A percentile compares a stretch with the other conserved stretches of the same genome.
Conservation (phyloP, 2,113 vertebrate genomes). For the Poecile atricapillus region DNA sequence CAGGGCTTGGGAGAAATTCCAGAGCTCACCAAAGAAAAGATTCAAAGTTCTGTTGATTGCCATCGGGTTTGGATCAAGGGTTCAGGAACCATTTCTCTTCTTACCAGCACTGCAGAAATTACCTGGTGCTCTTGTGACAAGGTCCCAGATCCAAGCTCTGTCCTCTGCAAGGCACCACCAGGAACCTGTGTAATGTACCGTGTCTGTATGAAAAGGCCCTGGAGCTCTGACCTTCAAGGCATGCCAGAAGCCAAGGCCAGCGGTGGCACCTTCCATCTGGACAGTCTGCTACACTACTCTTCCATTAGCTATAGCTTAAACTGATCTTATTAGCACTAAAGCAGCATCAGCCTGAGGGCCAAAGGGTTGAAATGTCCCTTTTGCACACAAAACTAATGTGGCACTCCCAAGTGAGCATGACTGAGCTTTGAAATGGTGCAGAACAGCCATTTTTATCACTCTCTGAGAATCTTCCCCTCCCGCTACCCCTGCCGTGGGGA, state of each 20-base stretch:
- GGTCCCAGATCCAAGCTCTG: neutral
- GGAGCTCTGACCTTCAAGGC: neutral
- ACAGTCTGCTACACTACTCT: neutral
- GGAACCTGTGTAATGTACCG: fast-evolving
- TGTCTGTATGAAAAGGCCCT: neutral
- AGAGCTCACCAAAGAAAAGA: neutral
- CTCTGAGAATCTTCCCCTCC: neutral
- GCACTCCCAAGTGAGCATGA: neutral
- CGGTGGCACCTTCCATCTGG: neutral
- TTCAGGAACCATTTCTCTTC: neutral
- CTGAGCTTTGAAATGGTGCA: neutral
- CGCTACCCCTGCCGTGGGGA: neutral
- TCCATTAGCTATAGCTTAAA: neutral
- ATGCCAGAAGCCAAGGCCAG: neutral
- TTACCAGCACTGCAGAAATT: neutral
- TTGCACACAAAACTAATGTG: neutral
- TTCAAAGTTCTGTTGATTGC: neutral
- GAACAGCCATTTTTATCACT: neutral
- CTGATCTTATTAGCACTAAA: neutral
- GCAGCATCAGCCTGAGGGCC: neutral
- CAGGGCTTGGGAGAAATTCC: neutral
- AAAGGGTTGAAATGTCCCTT: neutral
- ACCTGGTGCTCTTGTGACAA: neutral
- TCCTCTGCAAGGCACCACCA: neutral
- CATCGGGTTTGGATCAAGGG: neutral